Conservation (phyloP, 2,888 invertebrate species). For the Caenorhabditis sp. region DNA sequence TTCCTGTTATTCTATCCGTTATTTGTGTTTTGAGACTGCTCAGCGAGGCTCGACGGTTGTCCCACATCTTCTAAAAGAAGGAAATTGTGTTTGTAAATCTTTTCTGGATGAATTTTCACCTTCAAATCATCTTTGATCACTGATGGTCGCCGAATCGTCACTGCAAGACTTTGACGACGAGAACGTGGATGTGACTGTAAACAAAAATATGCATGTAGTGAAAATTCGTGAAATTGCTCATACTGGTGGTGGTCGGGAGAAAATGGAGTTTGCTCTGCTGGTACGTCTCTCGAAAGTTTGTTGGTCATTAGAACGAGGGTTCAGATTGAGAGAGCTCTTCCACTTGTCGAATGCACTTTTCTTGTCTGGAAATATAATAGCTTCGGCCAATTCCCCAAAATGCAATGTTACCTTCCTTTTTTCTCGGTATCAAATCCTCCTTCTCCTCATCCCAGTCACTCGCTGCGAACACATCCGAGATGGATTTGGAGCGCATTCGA, state of each 20-base stretch:
- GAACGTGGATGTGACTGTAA: constrained; percentile 35
- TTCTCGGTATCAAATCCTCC: constrained; percentile 35
- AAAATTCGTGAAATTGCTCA: neutral
- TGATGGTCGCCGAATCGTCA: constrained; percentile 31
- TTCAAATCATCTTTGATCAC: constrained; percentile 53
- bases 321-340: constrained; percentile 36
- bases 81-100: no score
- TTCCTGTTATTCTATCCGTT: constrained; percentile 28
- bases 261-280: constrained; percentile 29
- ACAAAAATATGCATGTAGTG: neutral
- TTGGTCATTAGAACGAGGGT: neutral
- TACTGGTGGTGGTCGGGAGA: constrained; percentile 12
- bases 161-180: constrained; percentile 55
- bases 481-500: constrained; percentile 41
- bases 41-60: constrained; percentile 42
- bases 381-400: neutral
- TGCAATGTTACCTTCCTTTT: neutral
- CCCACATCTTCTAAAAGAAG: constrained; percentile 51
- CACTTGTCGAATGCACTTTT: constrained; percentile 33
- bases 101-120: constrained; percentile 7
- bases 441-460: constrained; percentile 31
- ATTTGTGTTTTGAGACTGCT: constrained; percentile 27
- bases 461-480: constrained; percentile 24
- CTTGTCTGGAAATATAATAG: constrained; percentile 2
- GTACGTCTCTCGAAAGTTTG: constrained; percentile 7